Base-by-base conservation (phyloP, 2,113 vertebrate species). In the Leucopsar rothschildi region DNA sequence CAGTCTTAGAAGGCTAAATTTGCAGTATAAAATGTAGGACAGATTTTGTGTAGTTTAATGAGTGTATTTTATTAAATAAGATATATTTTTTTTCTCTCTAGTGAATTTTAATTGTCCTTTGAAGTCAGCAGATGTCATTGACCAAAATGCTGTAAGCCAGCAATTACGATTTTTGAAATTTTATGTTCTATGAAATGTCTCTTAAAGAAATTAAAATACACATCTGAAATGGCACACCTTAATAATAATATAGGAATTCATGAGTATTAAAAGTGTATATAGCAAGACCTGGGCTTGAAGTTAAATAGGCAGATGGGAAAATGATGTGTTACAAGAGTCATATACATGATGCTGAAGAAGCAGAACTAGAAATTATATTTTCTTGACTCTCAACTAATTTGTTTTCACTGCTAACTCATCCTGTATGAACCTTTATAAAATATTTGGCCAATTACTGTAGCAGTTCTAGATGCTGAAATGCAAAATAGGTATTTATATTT, bases 151-250 rank as follows among this genome's bases (percentile, higher is more conserved):
- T 78, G 11, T 42, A 85, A 56, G 33, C 5, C 21, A 69, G 6
- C 24, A 39, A 33, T 37, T 52, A 42, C 1, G 10, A 3, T 10
- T 71, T 72, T 66, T 14, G 3, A 11, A 39, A 9, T 66, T 52
- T 80, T 35, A 3, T 68, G 61, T 87, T 40, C 15, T 63, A 4
- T 24, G 35, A 44, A 35, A 13, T 66, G 0, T 10, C 5, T 35
- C 65, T 59, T 8, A 8, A 10, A 12, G 45, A 21, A 49, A 31
- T 39, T 39, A 31, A 11, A 47, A n/a, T 0, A 10, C 15, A 3
- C 1, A 1, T 56, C 10, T 50, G 8, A 33, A 57, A 45, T 50
- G 6, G 29, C 25, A 14, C 11, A 39, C 7, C 24, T 66, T 44
- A 44, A 72, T 44, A 44, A 57, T 76, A 63, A 45, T 44, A 21